phyloP scores from a whole-genome alignment of 2,113 vertebrate species.

The Glaucidium brasilianum region DNA sequence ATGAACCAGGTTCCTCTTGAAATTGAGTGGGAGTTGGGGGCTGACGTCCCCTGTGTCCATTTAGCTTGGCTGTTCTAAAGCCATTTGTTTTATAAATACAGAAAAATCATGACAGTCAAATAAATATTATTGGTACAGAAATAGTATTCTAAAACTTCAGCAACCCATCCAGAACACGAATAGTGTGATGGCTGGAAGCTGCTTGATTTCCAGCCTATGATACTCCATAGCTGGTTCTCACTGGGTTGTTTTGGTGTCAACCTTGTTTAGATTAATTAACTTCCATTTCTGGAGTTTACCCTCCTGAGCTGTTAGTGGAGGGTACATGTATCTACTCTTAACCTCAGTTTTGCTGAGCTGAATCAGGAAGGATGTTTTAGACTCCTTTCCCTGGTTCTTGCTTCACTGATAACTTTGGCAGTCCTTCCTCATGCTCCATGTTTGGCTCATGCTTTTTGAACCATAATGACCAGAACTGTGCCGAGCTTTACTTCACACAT shows the following conservation, averaged over 20 bases:
- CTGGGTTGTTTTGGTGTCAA: neutral
- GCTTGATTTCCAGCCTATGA: neutral
- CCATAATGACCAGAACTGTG: neutral
- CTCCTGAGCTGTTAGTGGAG: neutral
- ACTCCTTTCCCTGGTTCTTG: neutral
- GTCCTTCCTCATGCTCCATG: neutral
- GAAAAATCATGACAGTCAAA: neutral
- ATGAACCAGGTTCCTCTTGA: neutral
- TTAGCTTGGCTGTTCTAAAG: neutral
- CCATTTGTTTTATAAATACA: neutral
- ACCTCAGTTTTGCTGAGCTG: neutral
- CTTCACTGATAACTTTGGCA: neutral
- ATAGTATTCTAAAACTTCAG: neutral
- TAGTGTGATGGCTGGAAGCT: neutral
- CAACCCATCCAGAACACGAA: neutral
- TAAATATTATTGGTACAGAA: neutral
- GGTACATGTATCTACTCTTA: neutral
- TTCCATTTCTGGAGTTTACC: neutral
- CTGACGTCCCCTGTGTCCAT: neutral
- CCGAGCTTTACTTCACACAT: neutral
- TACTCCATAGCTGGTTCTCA: neutral
- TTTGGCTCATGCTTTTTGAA: neutral
- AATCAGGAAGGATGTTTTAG: neutral
- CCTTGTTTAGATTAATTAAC: neutral
- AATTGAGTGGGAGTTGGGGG: neutral